A percentile compares a stretch with the other conserved stretches of the same genome.
These are phyloP conservation scores for Hydrolagus affinis DNA, from an alignment of 2,113 vertebrate genomes.

Conservation along the genomic window DNA sequence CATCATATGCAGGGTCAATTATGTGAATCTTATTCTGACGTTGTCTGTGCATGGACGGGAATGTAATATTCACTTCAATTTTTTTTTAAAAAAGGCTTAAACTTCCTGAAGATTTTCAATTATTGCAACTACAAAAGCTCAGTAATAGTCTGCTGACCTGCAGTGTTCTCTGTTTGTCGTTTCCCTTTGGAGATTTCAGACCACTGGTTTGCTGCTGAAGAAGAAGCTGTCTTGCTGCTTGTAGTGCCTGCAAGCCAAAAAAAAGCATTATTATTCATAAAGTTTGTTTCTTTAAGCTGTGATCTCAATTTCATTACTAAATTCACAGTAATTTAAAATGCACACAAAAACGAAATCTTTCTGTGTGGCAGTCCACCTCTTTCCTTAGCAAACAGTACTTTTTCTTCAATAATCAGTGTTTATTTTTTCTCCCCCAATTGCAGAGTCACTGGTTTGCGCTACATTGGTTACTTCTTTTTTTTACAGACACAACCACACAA, in stretches of 20 bases:
- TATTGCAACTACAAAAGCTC: constrained; percentile 19
- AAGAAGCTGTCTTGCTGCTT: constrained; percentile 96
- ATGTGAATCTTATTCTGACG: constrained; percentile 4
- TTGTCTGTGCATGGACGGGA: not conserved
- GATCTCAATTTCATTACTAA: constrained; percentile 19
- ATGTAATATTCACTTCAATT: constrained; percentile 11
- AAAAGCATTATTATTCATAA: constrained; percentile 34
- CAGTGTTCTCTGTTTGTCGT: constrained; percentile 95
- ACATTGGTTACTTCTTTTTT: constrained; percentile 49
- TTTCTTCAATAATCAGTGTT: constrained; percentile 37
- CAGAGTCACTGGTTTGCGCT: constrained; percentile 24
- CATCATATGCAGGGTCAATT: constrained; percentile 18
- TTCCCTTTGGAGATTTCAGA: constrained; percentile 97
- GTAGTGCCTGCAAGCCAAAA: constrained; percentile 76
- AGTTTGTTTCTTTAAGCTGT: constrained; percentile 32
- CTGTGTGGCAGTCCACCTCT: constrained; percentile 35
- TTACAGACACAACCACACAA: constrained; percentile 40
- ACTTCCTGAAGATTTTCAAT: constrained; percentile 32
- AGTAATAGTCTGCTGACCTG: constrained; percentile 70
- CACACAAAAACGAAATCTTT: constrained; percentile 38
- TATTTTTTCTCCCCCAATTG: constrained; percentile 37
- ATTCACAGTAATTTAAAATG: constrained; percentile 16
- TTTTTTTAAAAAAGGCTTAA: not conserved
- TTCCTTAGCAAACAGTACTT: constrained; percentile 41
- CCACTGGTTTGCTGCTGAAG: constrained; percentile 97